Conservation (phyloP, 2,888 invertebrate species). For the Pocota personata region DNA sequence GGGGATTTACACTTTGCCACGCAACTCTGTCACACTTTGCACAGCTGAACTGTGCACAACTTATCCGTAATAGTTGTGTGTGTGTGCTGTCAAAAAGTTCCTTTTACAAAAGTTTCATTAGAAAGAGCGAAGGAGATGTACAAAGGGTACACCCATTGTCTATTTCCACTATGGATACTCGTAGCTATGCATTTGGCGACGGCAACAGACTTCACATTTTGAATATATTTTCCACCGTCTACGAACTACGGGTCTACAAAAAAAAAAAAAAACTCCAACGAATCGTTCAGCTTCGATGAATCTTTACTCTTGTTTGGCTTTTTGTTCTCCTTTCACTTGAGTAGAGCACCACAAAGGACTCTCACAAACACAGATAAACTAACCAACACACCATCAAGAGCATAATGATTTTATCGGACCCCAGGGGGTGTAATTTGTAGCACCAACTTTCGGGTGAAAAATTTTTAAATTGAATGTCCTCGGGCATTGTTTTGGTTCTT, state of each 20-base stretch:
- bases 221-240: too few relatives aligned
- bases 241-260: too few relatives aligned
- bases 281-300: conserved; percentile 69
- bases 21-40: conserved; percentile 22
- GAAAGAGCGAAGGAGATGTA: conserved; percentile 4
- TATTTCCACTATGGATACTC: neutral
- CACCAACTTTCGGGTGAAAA: conserved; percentile 78
- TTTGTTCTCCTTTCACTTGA: conserved; percentile 81
- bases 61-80: conserved; percentile 51
- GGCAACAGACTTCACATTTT: conserved; percentile 20
- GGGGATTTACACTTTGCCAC: conserved; percentile 50
- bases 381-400: conserved; percentile 64
- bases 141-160: conserved; percentile 15
- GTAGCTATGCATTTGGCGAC: conserved; percentile 26
- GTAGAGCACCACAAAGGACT: conserved; percentile 79
- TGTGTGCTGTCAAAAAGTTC: conserved; percentile 39
- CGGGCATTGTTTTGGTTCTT: conserved; percentile 81
- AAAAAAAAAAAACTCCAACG: conserved; percentile 44
- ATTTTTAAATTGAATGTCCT: conserved; percentile 81
- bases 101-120: conserved; percentile 39
- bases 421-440: conserved; percentile 80
- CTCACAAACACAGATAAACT: conserved; percentile 23
- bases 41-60: conserved; percentile 27
- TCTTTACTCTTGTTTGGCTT: conserved; percentile 68
- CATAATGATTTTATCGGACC: conserved; percentile 75